These are phyloP conservation scores for Sus cebifrons DNA, from an alignment of 2,797 vertebrate genomes.

Conservation along the genomic window DNA sequence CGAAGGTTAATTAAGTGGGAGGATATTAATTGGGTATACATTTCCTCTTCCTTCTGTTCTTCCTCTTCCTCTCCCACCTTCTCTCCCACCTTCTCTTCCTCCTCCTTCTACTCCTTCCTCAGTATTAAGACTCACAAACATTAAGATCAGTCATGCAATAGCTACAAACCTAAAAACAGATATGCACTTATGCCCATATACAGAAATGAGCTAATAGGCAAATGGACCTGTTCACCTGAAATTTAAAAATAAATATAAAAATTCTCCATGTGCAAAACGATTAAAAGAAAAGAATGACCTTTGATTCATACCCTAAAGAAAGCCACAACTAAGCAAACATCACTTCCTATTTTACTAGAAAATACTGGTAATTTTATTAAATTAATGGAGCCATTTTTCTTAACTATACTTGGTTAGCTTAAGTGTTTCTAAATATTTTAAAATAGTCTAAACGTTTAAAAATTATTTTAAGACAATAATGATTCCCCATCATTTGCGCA, in stretches of 20 bases:
- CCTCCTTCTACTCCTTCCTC: background rate
- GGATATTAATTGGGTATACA: background rate
- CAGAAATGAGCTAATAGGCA: background rate
- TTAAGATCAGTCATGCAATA: background rate
- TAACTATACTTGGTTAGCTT: background rate
- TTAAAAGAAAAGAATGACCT: background rate
- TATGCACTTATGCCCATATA: background rate
- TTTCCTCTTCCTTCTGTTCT: background rate
- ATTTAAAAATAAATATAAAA: background rate
- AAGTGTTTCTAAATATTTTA: background rate
- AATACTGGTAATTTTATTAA: background rate
- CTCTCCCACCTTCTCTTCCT: too few relatives aligned
- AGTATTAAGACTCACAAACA: background rate
- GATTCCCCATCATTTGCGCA: constrained; percentile 11
- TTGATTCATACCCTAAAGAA: background rate
- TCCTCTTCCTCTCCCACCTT: background rate
- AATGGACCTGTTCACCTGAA: background rate
- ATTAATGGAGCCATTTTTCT: background rate
- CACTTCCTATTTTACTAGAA: background rate
- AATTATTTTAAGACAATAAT: constrained; percentile 24
- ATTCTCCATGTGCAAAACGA: background rate
- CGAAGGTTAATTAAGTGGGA: background rate
- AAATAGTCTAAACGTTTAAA: background rate
- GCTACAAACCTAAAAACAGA: background rate
- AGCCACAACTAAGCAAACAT: background rate